These are phyloP conservation scores for Pipa parva DNA, from an alignment of 2,113 vertebrate genomes.

Conservation along the genomic window DNA sequence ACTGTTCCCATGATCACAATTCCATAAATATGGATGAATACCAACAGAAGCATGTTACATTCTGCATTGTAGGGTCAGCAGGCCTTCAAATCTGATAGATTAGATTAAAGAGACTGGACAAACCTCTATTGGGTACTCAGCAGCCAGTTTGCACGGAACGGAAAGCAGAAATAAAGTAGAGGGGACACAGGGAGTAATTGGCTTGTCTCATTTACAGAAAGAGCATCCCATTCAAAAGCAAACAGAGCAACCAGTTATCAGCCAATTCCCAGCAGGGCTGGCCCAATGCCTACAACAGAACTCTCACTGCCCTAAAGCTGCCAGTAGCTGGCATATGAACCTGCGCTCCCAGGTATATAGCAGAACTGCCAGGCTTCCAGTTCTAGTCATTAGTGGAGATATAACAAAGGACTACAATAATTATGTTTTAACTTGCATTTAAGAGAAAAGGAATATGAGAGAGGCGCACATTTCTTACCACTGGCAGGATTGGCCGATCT, in stretches of 20 bases:
- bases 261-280: constrained; percentile 4
- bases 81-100: no score
- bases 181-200: no score
- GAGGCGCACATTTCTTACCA: constrained; percentile 82
- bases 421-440: no score
- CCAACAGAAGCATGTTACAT: no score
- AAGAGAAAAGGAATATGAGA: constrained; percentile 20
- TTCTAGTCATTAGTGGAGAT: not conserved
- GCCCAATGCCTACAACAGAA: not conserved
- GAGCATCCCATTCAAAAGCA: constrained; percentile 3
- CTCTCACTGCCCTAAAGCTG: not conserved
- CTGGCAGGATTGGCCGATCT: constrained; percentile 99
- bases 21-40: no score
- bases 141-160: no score
- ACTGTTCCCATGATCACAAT: no score
- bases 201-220: no score
- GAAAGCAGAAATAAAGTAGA: no score
- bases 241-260: not conserved
- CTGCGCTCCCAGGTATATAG: not conserved
- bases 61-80: no score
- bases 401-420: not conserved
- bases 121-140: no score
- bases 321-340: constrained; percentile 7
- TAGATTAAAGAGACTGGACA: no score
- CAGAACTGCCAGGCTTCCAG: not conserved